Base-by-base conservation (phyloP, 2,888 invertebrate genomes). In the Xestia sexstrigata region DNA sequence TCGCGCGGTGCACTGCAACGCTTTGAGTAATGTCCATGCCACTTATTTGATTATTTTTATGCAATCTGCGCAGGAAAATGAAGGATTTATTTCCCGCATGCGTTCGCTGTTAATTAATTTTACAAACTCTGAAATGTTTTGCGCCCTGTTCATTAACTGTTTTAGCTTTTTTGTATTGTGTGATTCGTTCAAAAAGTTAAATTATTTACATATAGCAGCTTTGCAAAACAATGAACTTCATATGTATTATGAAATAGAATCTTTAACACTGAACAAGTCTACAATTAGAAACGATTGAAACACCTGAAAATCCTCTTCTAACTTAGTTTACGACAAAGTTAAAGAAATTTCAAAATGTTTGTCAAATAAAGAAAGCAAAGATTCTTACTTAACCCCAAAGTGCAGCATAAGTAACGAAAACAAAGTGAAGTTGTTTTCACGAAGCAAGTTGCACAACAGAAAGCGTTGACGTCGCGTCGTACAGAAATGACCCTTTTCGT, bases 41-140 rank as follows among this genome's bases (percentile, higher is more conserved):
- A 95, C 95, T 95, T 96, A 96, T 96, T 96, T 96, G 95, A 96
- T 95, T 96, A 96, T 96, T 96, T 96, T 96, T 96, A 95, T 96
- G 96, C 96, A 96, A 96, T 96, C 95, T 96, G 95, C 92, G 92
- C 94, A 90, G 94, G 91, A 93, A 95, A 96, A 95, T 95, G 94
- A 95, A 94, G 93, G 93, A 94, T 95, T 95, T 94, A 95, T 94
- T 95, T 93, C 92, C 93, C 92, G 93, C 92, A 93, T 90, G 87
- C 88, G 90, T 91, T 92, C 90, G 90, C 90, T 95, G 95, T 95
- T 95, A 95, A 95, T 96, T 96, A 95, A 94, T 95, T 94, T 95
- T 93, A 92, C 88, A 87, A 90, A 92, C 90, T 92, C 87, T 86
- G 87, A 88, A 88, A 83, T 91, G 86, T 89, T 90, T 89, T 90